Evolutionary conservation across 1,140 invertebrate species (phyloP).

Genomic region (Drosophila guanche): DNA sequence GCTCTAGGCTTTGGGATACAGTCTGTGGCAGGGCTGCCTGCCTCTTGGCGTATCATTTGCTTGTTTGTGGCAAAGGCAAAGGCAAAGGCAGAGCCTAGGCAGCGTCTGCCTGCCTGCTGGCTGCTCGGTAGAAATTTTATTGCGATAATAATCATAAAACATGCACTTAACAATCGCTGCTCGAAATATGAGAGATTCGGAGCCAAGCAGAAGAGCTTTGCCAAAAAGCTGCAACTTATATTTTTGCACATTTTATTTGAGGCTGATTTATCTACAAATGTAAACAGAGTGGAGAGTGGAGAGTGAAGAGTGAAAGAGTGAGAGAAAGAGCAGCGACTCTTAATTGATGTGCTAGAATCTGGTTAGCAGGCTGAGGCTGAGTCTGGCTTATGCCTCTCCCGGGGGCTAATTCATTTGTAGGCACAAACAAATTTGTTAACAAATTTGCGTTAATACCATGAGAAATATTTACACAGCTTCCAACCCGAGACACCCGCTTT

Average conservation of each 20-base stretch:
- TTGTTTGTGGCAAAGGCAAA: slow-evolving; percentile 61
- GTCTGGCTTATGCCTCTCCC: slow-evolving; percentile 2
- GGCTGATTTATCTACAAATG: slow-evolving; percentile 62
- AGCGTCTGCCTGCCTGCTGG: slow-evolving; percentile 27
- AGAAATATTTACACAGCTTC: slow-evolving; percentile 70
- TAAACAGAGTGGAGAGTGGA: neutral
- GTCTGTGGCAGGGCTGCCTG: slow-evolving; percentile 16
- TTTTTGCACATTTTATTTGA: slow-evolving; percentile 74
- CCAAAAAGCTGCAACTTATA: slow-evolving; percentile 60
- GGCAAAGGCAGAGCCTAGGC: slow-evolving; percentile 32
- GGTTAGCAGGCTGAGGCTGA: no score
- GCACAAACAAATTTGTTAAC: slow-evolving; percentile 81
- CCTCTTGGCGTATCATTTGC: slow-evolving; percentile 64
- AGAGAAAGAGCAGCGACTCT: no score
- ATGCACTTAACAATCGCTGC: slow-evolving; percentile 80
- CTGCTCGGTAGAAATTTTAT: slow-evolving; percentile 60
- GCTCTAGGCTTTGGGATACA: slow-evolving; percentile 14
- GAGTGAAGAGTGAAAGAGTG: slow-evolving; percentile 5
- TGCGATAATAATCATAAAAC: slow-evolving; percentile 82
- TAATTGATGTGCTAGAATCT: slow-evolving; percentile 58
- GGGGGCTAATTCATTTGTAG: slow-evolving; percentile 75
- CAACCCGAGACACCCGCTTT: neutral
- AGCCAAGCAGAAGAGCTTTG: slow-evolving; percentile 6
- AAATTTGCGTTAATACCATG: slow-evolving; percentile 77
- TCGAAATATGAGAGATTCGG: slow-evolving; percentile 68